These are phyloP conservation scores for Crotalus tigris DNA, from an alignment of 2,113 vertebrate genomes.

Conservation along the genomic window DNA sequence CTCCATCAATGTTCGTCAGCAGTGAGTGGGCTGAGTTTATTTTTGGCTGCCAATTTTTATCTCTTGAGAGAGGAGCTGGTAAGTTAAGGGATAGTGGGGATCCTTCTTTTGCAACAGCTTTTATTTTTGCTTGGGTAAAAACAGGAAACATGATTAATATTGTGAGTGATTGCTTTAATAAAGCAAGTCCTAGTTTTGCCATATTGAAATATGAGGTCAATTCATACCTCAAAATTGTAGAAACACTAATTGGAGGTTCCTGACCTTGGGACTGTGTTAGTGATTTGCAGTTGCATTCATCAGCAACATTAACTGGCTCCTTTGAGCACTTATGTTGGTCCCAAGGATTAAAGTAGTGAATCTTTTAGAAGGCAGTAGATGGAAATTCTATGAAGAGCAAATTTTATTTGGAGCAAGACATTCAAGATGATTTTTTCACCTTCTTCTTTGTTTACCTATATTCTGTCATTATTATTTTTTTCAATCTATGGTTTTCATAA, in stretches of 20 bases:
- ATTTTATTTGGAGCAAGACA: neutral
- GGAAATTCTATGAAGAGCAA: neutral
- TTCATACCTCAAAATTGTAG: neutral
- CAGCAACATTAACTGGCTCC: neutral
- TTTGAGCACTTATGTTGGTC: neutral
- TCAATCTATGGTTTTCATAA: neutral
- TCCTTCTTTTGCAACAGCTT: neutral
- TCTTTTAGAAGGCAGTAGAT: neutral
- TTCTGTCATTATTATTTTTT: neutral
- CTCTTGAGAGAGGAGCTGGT: neutral
- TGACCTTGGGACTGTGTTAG: neutral
- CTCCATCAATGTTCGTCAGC: neutral
- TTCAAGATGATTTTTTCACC: neutral
- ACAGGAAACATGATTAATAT: constrained; percentile 18
- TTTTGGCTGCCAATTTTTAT: neutral
- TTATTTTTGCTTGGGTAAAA: neutral
- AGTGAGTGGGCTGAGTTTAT: neutral
- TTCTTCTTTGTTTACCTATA: neutral
- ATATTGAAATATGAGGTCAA: constrained; percentile 1
- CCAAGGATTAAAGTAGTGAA: neutral
- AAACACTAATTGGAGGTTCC: neutral
- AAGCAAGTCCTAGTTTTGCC: constrained; percentile 11
- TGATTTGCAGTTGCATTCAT: neutral
- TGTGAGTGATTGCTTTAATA: constrained; percentile 20
- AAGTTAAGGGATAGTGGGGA: neutral